Conservation (phyloP, 2,113 vertebrate species). For the Pollachius pollachius region DNA sequence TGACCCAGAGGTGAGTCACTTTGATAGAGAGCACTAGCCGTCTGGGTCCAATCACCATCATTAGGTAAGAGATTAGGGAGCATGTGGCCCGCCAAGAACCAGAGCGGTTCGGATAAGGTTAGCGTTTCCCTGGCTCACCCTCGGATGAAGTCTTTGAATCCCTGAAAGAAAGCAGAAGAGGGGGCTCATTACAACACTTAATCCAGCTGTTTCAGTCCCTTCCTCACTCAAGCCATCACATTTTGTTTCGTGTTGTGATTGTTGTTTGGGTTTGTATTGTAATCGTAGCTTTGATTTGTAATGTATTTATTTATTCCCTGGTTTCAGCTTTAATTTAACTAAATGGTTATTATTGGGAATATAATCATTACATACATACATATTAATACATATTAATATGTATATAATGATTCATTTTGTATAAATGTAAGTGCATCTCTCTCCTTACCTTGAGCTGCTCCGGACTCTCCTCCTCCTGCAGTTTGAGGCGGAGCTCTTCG, state of each 20-base stretch:
- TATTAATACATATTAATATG: neutral
- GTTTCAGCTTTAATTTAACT: too few species aligned
- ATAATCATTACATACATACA: too few species aligned
- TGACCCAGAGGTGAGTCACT: too few species aligned
- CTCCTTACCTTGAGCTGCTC: constrained; percentile 62
- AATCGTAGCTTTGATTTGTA: too few species aligned
- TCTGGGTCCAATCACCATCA: neutral
- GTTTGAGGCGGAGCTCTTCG: constrained; percentile 47
- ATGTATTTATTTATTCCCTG: too few species aligned
- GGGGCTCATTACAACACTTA: neutral
- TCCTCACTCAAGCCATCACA: too few species aligned
- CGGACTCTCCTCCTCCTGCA: constrained; percentile 65
- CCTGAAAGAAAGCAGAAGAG: constrained; percentile 53
- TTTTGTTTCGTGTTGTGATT: too few species aligned
- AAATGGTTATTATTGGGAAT: too few species aligned
- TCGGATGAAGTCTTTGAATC: constrained; percentile 71
- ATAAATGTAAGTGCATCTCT: neutral
- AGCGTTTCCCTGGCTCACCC: constrained; percentile 52
- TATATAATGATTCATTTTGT: neutral
- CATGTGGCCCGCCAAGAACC: neutral
- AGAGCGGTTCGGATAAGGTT: neutral
- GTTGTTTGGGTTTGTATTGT: too few species aligned
- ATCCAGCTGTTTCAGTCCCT: too few species aligned
- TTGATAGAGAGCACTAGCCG: too few species aligned
- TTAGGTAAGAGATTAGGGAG: neutral